Conservation (phyloP, 2,888 invertebrate species). For the Ochropleura plecta region DNA sequence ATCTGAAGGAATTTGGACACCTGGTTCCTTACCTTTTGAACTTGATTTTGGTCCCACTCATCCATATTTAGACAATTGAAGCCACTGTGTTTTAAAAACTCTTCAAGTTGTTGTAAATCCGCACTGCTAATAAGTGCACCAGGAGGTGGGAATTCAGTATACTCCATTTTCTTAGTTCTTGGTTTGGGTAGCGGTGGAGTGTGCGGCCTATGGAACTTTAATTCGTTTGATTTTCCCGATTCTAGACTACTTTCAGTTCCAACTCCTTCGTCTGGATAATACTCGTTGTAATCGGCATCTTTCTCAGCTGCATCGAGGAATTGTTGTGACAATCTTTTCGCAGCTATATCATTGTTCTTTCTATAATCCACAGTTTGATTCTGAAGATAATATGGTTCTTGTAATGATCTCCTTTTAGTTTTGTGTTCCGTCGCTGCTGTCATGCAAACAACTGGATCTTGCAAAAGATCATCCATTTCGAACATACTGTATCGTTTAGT, state of each 20-base stretch:
- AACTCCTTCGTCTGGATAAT: conserved; percentile 92
- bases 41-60: conserved; percentile 92
- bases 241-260: conserved; percentile 91
- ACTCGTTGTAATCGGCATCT: conserved; percentile 89
- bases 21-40: conserved; percentile 93
- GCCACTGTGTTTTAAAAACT: conserved; percentile 93
- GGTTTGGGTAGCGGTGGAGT: conserved; percentile 90
- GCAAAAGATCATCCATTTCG: conserved; percentile 92
- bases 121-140: conserved; percentile 90
- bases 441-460: conserved; percentile 87
- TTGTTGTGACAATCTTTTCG: conserved; percentile 88
- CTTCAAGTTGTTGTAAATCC: conserved; percentile 93
- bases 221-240: conserved; percentile 90
- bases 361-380: conserved; percentile 88
- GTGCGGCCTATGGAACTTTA: conserved; percentile 87
- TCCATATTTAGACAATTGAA: conserved; percentile 92
- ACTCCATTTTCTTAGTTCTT: conserved; percentile 87
- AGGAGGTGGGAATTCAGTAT: conserved; percentile 88
- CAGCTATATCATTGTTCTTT: conserved; percentile 89
- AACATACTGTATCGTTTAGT: conserved; percentile 95
- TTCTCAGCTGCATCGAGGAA: conserved; percentile 89
- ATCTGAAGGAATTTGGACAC: conserved; percentile 93
- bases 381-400: conserved; percentile 93
- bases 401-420: conserved; percentile 93
- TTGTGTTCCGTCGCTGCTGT: conserved; percentile 87